A percentile compares a stretch with the other conserved stretches of the same genome.
Conservation (phyloP, 2,888 invertebrate species). For the Cryptus armator region DNA sequence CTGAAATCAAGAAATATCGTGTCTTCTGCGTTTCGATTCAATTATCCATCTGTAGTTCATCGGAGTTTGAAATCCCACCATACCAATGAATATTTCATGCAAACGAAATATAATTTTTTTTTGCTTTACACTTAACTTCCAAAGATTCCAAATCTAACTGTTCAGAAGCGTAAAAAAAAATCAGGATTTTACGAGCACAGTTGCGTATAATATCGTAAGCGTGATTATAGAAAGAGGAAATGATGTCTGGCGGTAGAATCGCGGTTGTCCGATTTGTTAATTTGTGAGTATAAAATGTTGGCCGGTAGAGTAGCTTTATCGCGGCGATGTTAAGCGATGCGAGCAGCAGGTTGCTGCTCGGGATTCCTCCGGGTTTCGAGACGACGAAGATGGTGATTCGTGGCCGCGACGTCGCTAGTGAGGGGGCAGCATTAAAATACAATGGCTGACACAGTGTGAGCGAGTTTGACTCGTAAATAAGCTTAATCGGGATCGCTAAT, state of each 20-base stretch:
- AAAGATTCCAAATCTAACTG: no score
- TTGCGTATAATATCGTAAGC: not conserved
- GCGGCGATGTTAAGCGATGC: slow-evolving; percentile 46
- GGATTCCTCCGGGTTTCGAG: slow-evolving; percentile 38
- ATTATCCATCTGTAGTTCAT: not conserved
- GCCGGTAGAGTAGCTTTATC: slow-evolving; percentile 75
- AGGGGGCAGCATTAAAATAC: slow-evolving; percentile 83
- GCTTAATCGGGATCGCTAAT: slow-evolving; percentile 85
- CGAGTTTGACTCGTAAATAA: slow-evolving; percentile 83
- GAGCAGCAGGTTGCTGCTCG: slow-evolving; percentile 26
- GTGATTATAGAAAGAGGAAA: not conserved
- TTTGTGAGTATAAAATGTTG: slow-evolving; percentile 72
- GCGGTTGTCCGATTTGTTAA: slow-evolving; percentile 69
- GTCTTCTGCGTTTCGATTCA: not conserved
- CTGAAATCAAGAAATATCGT: not conserved
- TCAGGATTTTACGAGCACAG: not conserved
- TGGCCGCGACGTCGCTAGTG: slow-evolving; percentile 38
- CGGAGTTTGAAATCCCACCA: not conserved
- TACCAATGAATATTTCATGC: not conserved
- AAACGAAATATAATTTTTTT: no score
- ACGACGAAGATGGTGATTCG: slow-evolving; percentile 60
- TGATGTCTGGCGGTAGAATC: not conserved
- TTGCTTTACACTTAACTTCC: no score
- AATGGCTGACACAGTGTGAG: slow-evolving; percentile 84
- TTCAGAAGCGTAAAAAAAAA: not conserved